Base-by-base conservation (phyloP, 2,113 vertebrate species). In the Oncorhynchus kisutch region DNA sequence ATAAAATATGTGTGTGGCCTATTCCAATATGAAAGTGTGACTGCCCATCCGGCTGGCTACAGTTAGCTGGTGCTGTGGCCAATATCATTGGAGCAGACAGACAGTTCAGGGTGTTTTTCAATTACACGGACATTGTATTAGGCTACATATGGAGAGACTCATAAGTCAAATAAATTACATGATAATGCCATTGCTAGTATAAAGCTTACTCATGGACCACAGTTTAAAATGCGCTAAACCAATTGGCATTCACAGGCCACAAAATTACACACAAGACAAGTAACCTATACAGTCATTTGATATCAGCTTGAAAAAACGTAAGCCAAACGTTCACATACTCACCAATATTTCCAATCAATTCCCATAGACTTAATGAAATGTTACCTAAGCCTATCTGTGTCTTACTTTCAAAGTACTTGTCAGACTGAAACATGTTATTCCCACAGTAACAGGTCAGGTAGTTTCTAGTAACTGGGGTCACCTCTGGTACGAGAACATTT, bases 171-270 rank as follows among this genome's bases (percentile, higher is more conserved):
- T 49, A 16, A 49, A 24, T n/a, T 13, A 22, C 77, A 22, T 68
- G 12, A 54, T 27, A 74, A 64, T 59, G 69, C 66, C 51, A 54
- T 65, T 54, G 78, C 71, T 18, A 76, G 75, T 74, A 71, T 24
- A 51, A 67, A n/a, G 51, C 51, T 13, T 60, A 20, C 73, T 67
- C 71, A 83, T 74, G 64, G 85, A 71, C 31, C 64, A 14, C 48
- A 51, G 76, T 83, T 88, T 86, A 60, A 62, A 72, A 29, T 87
- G 80, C 60, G 69, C 75, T 2, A 8, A 75, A 78, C 48, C 49
- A 71, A 71, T 13, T 87, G 78, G 79, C 73, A 83, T 78, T 81
- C 57, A 81, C 27, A 75, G 75, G 86, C 82, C 79, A 77, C 77
- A 86, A 48, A 49, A 82, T 59, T 79, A 77, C 67, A 79, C 73